phyloP scores from a whole-genome alignment of 2,797 vertebrate genomes.

The Helicolenus hilgendorfi region DNA sequence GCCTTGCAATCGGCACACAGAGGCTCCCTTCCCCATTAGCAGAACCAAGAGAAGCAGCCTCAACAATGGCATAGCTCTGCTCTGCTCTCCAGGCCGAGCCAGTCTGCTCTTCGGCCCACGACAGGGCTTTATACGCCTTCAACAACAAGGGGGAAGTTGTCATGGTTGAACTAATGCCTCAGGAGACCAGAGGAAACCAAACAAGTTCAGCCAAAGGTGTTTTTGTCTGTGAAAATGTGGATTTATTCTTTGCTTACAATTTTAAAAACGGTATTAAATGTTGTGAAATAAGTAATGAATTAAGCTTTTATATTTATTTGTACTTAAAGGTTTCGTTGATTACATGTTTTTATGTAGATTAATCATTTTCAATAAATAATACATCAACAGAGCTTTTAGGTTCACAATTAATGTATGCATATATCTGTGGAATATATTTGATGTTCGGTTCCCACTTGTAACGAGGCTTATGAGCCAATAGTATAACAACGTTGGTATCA shows the following conservation, averaged over 20 bases:
- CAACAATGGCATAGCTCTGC: constrained; percentile 69
- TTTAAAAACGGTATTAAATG: background rate
- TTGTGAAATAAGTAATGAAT: background rate
- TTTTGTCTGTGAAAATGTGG: background rate
- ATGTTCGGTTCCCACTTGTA: no score
- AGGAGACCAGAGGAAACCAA: constrained; percentile 39
- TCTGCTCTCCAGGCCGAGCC: constrained; percentile 15
- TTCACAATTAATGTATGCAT: no score
- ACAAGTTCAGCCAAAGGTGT: constrained; percentile 8
- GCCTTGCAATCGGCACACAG: constrained; percentile 71
- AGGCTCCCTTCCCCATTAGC: constrained; percentile 53
- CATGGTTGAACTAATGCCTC: constrained; percentile 40
- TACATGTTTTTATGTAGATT: no score
- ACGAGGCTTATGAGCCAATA: no score
- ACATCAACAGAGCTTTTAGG: no score
- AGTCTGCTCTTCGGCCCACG: background rate
- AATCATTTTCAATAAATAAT: no score
- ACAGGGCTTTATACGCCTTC: constrained; percentile 61
- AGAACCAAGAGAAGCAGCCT: constrained; percentile 67
- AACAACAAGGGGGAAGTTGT: constrained; percentile 28
- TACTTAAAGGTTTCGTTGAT: background rate
- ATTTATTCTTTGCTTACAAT: constrained; percentile 1
- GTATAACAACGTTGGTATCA: no score
- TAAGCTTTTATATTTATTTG: background rate
- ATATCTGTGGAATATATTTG: no score